These are phyloP conservation scores for Andrena flavipes DNA, from an alignment of 2,888 invertebrate genomes.

Conservation along the genomic window DNA sequence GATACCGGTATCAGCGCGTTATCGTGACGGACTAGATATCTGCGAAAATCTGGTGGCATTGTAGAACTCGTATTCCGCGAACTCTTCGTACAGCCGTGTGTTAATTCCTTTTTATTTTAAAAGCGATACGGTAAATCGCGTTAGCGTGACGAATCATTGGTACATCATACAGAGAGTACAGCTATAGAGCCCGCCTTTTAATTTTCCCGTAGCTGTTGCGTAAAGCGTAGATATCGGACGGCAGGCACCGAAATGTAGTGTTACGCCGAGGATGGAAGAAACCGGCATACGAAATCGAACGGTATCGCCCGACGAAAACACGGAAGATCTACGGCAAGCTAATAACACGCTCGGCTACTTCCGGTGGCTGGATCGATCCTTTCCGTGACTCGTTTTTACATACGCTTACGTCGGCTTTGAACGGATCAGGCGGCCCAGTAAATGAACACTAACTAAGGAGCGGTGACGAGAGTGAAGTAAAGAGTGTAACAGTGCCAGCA, in stretches of 20 bases:
- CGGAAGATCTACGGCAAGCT: neutral
- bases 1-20: constrained; percentile 72
- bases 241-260: constrained; percentile 11
- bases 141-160: neutral
- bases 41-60: constrained; percentile 62
- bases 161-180: neutral
- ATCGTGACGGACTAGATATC: constrained; percentile 67
- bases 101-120: neutral
- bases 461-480: constrained; percentile 64
- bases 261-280: neutral
- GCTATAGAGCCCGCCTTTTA: neutral
- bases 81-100: neutral
- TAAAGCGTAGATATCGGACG: neutral
- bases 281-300: constrained; percentile 1
- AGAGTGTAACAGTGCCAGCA: constrained; percentile 70
- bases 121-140: neutral
- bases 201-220: neutral
- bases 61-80: constrained; percentile 36
- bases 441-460: constrained; percentile 64
- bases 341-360: constrained; percentile 28
- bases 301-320: constrained; percentile 2
- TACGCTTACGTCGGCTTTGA: constrained; percentile 18
- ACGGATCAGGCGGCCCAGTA: constrained; percentile 62
- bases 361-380: neutral
- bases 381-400: neutral